phyloP scores from a whole-genome alignment of 2,888 invertebrate species.

The Deilephila porcellus region DNA sequence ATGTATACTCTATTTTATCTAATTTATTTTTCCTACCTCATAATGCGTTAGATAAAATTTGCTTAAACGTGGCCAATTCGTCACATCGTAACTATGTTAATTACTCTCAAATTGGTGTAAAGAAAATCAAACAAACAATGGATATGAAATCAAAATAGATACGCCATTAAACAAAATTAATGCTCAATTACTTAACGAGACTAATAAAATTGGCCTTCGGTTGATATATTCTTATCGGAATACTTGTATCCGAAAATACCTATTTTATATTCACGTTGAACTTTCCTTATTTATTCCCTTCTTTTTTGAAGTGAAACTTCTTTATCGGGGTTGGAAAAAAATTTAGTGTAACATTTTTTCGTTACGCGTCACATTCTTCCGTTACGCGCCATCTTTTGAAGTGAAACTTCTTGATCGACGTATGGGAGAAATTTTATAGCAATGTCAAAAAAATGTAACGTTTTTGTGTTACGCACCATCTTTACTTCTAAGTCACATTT shows the following conservation, averaged over 20 bases:
- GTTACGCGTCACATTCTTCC: too few relatives aligned
- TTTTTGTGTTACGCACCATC: too few relatives aligned
- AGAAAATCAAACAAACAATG: slow-evolving; percentile 31
- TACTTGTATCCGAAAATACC: neutral
- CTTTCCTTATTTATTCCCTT: neutral
- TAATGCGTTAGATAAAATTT: neutral
- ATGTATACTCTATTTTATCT: neutral
- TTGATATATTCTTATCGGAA: slow-evolving; percentile 6
- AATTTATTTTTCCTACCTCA: neutral
- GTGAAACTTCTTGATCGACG: too few relatives aligned
- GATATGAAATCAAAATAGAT: slow-evolving; percentile 17
- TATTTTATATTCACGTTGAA: neutral
- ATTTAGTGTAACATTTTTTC: too few relatives aligned
- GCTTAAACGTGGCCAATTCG: neutral
- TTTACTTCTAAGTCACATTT: too few relatives aligned
- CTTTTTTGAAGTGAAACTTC: too few relatives aligned
- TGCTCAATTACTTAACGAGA: slow-evolving; percentile 12
- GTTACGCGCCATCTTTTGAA: too few relatives aligned
- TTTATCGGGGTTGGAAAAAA: too few relatives aligned
- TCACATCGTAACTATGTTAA: neutral
- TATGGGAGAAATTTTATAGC: too few relatives aligned
- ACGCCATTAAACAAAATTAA: neutral
- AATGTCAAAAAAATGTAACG: too few relatives aligned
- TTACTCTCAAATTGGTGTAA: slow-evolving; percentile 2
- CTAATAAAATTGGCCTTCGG: slow-evolving; percentile 18